Evolutionary conservation across 2,888 invertebrate species (phyloP).

Genomic region (Homarus gammarus): DNA sequence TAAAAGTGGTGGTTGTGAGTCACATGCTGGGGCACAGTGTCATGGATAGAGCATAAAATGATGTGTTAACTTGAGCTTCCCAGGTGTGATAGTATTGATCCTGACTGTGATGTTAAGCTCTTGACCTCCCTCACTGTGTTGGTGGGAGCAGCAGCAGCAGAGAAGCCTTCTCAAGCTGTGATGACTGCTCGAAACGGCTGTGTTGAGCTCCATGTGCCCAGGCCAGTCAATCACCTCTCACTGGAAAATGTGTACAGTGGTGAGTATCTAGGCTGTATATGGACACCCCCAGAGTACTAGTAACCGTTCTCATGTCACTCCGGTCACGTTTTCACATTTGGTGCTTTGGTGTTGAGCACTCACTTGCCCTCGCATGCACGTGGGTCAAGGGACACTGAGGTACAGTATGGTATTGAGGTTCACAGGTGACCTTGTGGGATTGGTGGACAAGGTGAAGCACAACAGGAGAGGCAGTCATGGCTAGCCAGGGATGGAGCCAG

Average conservation of each 20-base stretch:
- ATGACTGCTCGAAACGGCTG: slow-evolving; percentile 12
- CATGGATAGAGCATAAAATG: neutral
- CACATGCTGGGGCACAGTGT: slow-evolving; percentile 37
- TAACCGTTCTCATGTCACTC: neutral
- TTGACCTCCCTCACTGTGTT: neutral
- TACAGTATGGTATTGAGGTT: too few species aligned
- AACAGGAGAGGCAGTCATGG: slow-evolving; percentile 33
- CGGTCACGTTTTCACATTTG: neutral
- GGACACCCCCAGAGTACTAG: neutral
- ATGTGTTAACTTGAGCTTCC: slow-evolving; percentile 1
- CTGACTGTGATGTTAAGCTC: neutral
- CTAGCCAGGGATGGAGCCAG: slow-evolving; percentile 50
- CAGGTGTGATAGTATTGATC: slow-evolving; percentile 13
- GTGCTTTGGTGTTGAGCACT: slow-evolving; percentile 2
- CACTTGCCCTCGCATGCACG: neutral
- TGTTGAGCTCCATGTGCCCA: slow-evolving; percentile 39
- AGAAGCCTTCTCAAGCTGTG: slow-evolving; percentile 39
- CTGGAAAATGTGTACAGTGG: slow-evolving; percentile 10
- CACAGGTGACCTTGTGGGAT: neutral
- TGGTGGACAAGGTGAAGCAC: slow-evolving; percentile 28
- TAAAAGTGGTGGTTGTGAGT: neutral
- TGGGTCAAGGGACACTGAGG: neutral
- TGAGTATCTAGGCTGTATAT: neutral
- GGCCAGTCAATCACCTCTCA: slow-evolving; percentile 7
- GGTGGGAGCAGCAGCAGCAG: neutral